Evolutionary conservation across 2,797 vertebrate genomes (phyloP).

Genomic region (Clarias fuscus): DNA sequence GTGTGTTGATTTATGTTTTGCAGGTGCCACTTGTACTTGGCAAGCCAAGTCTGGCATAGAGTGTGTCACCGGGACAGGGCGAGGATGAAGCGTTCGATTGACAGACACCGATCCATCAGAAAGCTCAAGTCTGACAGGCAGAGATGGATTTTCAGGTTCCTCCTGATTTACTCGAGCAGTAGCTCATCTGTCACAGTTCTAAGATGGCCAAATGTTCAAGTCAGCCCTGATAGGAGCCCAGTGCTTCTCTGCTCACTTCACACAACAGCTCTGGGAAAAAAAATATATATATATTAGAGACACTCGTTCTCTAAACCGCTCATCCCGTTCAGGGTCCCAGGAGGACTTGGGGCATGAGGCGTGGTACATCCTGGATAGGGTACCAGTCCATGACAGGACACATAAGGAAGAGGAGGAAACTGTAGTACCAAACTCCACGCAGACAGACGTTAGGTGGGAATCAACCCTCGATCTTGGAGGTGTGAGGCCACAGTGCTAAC

Average conservation of each 20-base stretch:
- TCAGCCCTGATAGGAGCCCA: slow-evolving; percentile 62
- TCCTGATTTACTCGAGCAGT: slow-evolving; percentile 62
- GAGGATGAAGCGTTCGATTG: slow-evolving; percentile 48
- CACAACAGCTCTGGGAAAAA: background rate
- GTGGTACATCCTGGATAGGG: too few relatives aligned
- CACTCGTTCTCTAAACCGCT: too few relatives aligned
- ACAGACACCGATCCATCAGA: slow-evolving; percentile 51
- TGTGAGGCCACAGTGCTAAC: too few relatives aligned
- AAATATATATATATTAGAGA: too few relatives aligned
- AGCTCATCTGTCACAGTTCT: slow-evolving; percentile 64
- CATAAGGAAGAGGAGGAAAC: too few relatives aligned
- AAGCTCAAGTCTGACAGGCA: slow-evolving; percentile 64
- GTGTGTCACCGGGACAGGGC: slow-evolving; percentile 10
- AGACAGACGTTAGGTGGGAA: too few relatives aligned
- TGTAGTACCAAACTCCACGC: too few relatives aligned
- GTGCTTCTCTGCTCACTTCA: slow-evolving; percentile 5
- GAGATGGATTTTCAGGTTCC: slow-evolving; percentile 64
- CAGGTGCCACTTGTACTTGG: slow-evolving; percentile 21
- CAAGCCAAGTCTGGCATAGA: slow-evolving; percentile 9
- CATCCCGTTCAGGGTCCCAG: too few relatives aligned
- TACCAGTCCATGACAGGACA: too few relatives aligned
- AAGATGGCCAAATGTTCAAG: slow-evolving; percentile 68
- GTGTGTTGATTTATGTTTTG: slow-evolving; percentile 29
- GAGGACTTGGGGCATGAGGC: too few relatives aligned
- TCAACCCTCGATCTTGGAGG: too few relatives aligned